Evolutionary conservation across 2,888 invertebrate species (phyloP).

Genomic region (Biston stratarius): DNA sequence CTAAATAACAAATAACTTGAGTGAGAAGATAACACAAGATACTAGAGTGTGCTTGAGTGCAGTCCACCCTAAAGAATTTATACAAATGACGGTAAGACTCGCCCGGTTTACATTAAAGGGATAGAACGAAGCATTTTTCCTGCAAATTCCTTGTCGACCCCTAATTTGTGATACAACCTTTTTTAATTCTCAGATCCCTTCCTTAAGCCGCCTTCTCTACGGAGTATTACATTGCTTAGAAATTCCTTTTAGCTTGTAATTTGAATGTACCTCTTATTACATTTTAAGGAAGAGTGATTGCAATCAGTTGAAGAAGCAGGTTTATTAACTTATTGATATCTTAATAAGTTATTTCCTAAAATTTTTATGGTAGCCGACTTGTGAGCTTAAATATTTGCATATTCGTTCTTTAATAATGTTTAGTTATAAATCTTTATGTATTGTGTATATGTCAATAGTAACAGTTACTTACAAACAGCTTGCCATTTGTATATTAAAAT

Average conservation of each 20-base stretch:
- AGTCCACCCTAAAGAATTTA: conserved; percentile 21
- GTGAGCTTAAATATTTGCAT: too few relatives aligned
- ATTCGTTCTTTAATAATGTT: too few relatives aligned
- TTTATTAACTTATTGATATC: too few relatives aligned
- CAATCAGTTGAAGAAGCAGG: not conserved
- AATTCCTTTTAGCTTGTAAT: conserved; percentile 13
- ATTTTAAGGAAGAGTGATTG: not conserved
- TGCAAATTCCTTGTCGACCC: conserved; percentile 31
- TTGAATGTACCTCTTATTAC: conserved; percentile 12
- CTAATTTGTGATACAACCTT: conserved; percentile 36
- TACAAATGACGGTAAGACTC: conserved; percentile 23
- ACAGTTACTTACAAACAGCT: too few relatives aligned
- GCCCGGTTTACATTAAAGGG: conserved; percentile 19
- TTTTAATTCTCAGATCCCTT: conserved; percentile 31
- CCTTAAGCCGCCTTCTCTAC: conserved; percentile 6
- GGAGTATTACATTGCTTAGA: conserved; percentile 6
- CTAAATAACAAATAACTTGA: not conserved
- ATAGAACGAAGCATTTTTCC: conserved; percentile 25
- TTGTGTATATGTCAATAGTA: too few relatives aligned
- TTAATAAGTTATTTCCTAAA: too few relatives aligned
- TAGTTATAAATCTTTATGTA: too few relatives aligned
- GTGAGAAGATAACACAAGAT: not conserved
- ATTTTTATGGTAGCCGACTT: too few relatives aligned
- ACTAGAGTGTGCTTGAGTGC: not conserved
- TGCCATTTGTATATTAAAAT: too few relatives aligned